Percentiles rank a stretch among this genome's conserved stretches.
Conservation (phyloP, 92 coral and sea anemone species). For the Hydrozoanthus gracilis region DNA sequence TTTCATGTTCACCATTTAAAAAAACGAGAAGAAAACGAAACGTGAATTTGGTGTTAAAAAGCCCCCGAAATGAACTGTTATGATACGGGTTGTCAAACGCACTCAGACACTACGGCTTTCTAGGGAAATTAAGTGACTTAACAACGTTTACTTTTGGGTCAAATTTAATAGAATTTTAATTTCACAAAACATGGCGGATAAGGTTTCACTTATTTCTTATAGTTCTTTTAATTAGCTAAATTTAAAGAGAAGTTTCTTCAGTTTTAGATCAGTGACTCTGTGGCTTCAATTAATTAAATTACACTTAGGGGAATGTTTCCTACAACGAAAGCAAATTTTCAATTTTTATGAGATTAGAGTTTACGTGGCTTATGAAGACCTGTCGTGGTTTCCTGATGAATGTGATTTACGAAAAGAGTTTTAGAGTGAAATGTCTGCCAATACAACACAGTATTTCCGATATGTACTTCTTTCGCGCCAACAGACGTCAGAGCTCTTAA, state of each 20-base stretch:
- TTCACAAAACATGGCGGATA: slow-evolving; percentile 56
- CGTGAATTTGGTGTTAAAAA: background rate
- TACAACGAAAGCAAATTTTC: slow-evolving; percentile 19
- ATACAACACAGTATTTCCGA: slow-evolving; percentile 40
- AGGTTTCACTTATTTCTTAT: slow-evolving; percentile 52
- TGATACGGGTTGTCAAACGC: slow-evolving; percentile 41
- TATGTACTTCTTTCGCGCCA: background rate
- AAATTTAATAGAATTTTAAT: slow-evolving; percentile 90
- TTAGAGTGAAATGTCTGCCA: slow-evolving; percentile 34
- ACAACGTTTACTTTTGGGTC: slow-evolving; percentile 68
- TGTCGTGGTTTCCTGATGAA: slow-evolving; percentile 19
- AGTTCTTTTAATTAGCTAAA: slow-evolving; percentile 74
- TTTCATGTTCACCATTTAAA: background rate
- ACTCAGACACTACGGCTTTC: slow-evolving; percentile 43
- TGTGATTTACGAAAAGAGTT: slow-evolving; percentile 9
- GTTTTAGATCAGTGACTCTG: slow-evolving; percentile 50
- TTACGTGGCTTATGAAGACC: slow-evolving; percentile 10
- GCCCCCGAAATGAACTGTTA: background rate
- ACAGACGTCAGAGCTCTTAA: slow-evolving; percentile 28
- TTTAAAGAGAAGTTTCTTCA: slow-evolving; percentile 46
- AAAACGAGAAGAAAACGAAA: background rate
- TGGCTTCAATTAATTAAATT: slow-evolving; percentile 48
- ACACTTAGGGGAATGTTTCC: slow-evolving; percentile 41
- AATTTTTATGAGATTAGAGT: slow-evolving; percentile 35
- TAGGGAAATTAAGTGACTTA: slow-evolving; percentile 58